These are phyloP conservation scores for Oryzias javanicus DNA, from an alignment of 2,113 vertebrate genomes.

Conservation along the genomic window DNA sequence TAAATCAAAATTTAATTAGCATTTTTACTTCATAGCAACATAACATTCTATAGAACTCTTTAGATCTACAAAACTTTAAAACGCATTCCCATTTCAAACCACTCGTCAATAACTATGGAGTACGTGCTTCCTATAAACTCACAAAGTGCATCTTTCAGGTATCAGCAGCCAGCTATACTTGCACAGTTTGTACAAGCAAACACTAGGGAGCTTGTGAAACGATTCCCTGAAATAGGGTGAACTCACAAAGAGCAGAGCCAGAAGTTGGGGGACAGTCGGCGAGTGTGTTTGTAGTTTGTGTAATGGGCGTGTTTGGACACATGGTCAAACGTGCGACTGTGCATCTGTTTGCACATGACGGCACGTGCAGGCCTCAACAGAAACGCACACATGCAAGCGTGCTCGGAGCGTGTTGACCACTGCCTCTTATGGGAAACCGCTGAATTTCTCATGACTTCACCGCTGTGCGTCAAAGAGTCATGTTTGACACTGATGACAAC, in stretches of 20 bases:
- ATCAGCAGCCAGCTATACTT: conserved; percentile 41
- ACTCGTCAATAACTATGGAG: conserved; percentile 53
- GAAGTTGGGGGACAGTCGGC: conserved; percentile 47
- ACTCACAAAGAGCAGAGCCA: conserved; percentile 42
- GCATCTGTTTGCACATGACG: conserved; percentile 16
- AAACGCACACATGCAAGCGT: conserved; percentile 9
- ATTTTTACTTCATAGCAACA: background rate
- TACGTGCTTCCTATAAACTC: conserved; percentile 43
- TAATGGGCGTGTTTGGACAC: conserved; percentile 45
- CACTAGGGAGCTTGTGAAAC: conserved; percentile 68
- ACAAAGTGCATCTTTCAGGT: conserved; percentile 65
- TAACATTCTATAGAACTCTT: background rate
- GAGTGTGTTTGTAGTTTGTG: conserved; percentile 46
- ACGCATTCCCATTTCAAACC: conserved; percentile 29
- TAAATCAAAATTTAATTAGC: background rate
- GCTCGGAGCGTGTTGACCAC: conserved; percentile 5
- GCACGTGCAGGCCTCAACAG: conserved; percentile 9
- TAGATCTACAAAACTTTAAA: background rate
- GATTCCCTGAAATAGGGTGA: conserved; percentile 52
- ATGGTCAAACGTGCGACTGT: conserved; percentile 25
- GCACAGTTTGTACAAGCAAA: conserved; percentile 66
- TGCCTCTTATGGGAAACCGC: conserved; percentile 39
- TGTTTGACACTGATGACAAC: conserved; percentile 26
- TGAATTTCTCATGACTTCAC: conserved; percentile 59
- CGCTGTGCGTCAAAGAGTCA: conserved; percentile 29